phyloP scores from a whole-genome alignment of 2,797 vertebrate genomes.

The Buphagus erythrorhynchus region DNA sequence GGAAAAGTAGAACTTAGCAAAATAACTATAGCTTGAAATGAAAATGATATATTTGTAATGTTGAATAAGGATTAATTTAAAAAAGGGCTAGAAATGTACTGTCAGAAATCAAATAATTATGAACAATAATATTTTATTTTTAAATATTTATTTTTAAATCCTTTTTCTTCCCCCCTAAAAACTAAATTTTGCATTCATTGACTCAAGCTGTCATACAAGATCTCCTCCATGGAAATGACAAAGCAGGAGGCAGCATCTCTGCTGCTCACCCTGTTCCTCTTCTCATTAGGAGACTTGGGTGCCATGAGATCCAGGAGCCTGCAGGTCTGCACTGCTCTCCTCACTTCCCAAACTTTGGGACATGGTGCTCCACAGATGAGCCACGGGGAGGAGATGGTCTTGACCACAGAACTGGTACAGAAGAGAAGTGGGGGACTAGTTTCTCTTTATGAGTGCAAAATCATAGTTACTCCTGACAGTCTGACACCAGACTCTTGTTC shows the following conservation, averaged over 20 bases:
- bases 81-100: not conserved
- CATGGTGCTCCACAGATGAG: not conserved
- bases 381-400: not conserved
- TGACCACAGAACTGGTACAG: not conserved
- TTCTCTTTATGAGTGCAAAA: not conserved
- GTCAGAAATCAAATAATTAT: not conserved
- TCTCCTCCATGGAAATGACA: not conserved
- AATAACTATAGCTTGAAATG: not conserved
- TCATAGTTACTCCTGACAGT: not conserved
- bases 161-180: not conserved
- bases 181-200: not conserved
- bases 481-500: not conserved
- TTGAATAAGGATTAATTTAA: not conserved
- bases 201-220: not conserved
- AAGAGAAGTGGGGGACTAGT: accelerated
- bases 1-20: slow-evolving; percentile 13
- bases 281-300: not conserved
- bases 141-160: not conserved
- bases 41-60: not conserved
- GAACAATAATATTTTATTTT: not conserved
- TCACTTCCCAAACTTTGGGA: not conserved
- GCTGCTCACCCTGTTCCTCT: not conserved
- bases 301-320: not conserved
- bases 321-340: not conserved
- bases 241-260: not conserved